Evolutionary conservation across 1,140 invertebrate genomes (phyloP).

Genomic region (Diploscapter pachys): DNA sequence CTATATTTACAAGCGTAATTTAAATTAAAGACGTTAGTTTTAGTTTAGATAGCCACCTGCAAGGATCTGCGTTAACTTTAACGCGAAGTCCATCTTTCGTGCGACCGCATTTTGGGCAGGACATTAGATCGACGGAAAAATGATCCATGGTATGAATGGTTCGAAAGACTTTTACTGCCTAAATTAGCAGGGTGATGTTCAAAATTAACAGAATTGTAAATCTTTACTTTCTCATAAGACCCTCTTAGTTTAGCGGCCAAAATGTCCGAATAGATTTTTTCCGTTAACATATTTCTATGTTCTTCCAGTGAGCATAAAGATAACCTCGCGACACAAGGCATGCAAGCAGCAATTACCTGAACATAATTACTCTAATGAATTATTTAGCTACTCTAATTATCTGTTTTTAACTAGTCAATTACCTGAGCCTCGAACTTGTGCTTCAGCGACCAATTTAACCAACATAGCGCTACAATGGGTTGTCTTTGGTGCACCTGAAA

Average conservation of each 20-base stretch:
- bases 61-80: conserved; percentile 50
- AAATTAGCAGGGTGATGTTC: neutral
- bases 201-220: neutral
- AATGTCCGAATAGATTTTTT: conserved; percentile 49
- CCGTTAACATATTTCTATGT: conserved; percentile 56
- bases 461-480: conserved; percentile 56
- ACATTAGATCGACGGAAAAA: conserved; percentile 53
- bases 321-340: conserved; percentile 50
- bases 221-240: conserved; percentile 49
- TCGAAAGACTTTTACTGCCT: conserved; percentile 53
- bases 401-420: conserved; percentile 9
- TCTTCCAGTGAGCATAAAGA: conserved; percentile 47
- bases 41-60: conserved; percentile 43
- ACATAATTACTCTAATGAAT: neutral
- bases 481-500: conserved; percentile 44
- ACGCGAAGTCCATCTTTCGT: conserved; percentile 51
- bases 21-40: conserved; percentile 7
- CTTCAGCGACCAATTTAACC: conserved; percentile 58
- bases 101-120: conserved; percentile 51
- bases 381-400: neutral
- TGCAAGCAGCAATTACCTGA: conserved; percentile 44
- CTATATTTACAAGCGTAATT: neutral
- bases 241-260: conserved; percentile 53
- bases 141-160: conserved; percentile 58
- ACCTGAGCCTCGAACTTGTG: conserved; percentile 52